Evolutionary conservation across 2,797 vertebrate species (phyloP), one percentile per base, ranked within the genome.

Genomic region (Hydrocynus forskahlii): DNA sequence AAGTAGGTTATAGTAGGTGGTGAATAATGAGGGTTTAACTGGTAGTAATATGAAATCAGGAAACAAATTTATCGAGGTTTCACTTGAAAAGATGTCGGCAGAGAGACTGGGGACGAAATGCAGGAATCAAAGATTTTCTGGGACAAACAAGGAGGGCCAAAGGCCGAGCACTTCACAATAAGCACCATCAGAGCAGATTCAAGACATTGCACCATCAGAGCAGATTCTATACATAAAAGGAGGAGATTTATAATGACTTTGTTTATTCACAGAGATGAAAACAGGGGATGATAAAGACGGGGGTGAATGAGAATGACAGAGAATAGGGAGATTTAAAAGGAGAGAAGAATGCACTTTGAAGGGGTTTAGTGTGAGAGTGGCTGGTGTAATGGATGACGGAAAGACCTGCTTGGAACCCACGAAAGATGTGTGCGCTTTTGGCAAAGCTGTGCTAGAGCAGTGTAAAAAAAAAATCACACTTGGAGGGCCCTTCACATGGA

Each of bases 251-350:
- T 40, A 67, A 68, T 67, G 48, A 67, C 70, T 57, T 64, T 77
- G 52, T 70, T 78, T 68, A 59, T 69, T 78, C 64, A 45, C 40
- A 52, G 43, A 63, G n/a, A 70, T 40, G 10, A 7, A 57, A 60
- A 64, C 59, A 64, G 29, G 23, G 5, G 45, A 38, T 52, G 60
- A 63, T 25, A 17, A 5, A 77, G 74, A 70, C 43, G 54, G 23
- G 69, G 21, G 38, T 69, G 73, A 55, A 29, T 54, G 76, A 40
- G 76, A 10, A 48, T 54, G 71, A 23, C 16, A 12, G 62, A 54
- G 71, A 48, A 60, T 84, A 80, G 80, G 64, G 57, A 73, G 48
- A 35, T 67, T 84, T 76, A 60, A 68, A 57, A 76, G 69, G 48
- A 76, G 25, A 14, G 25, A 68, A 38, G 69, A 77, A 78, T 63